Conservation (phyloP, 1,140 invertebrate genomes). For the Cataglyphis hispanica region DNA sequence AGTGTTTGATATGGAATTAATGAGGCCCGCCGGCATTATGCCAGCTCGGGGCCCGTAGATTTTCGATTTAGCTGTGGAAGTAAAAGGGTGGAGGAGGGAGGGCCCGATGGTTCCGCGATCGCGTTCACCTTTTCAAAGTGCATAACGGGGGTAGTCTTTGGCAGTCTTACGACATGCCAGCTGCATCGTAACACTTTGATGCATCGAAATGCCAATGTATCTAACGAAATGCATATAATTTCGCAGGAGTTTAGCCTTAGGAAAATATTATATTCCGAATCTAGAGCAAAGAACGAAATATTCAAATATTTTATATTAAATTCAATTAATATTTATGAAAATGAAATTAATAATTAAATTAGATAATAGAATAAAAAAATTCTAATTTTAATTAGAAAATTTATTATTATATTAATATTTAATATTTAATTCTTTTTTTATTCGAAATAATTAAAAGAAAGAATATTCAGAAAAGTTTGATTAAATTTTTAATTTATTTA, state of each 20-base stretch:
- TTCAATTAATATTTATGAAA: too few species aligned
- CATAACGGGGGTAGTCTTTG: constrained; percentile 16
- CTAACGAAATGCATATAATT: not conserved
- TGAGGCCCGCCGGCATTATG: constrained; percentile 80
- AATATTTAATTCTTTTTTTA: too few species aligned
- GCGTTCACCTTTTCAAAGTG: constrained; percentile 59
- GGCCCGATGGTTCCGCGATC: constrained; percentile 54
- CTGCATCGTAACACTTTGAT: constrained; percentile 43
- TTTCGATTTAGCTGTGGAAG: constrained; percentile 67
- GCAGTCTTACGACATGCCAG: constrained; percentile 53
- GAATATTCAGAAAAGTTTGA: too few species aligned
- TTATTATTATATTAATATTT: too few species aligned
- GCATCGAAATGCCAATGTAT: not conserved
- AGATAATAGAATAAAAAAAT: too few species aligned
- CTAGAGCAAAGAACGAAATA: not conserved
- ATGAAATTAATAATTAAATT: too few species aligned
- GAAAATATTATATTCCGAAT: not conserved
- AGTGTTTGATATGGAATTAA: constrained; percentile 87
- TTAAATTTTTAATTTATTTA: too few species aligned
- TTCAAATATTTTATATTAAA: not conserved
- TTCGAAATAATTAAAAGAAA: too few species aligned
- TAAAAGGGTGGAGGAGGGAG: not conserved
- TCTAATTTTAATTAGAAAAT: too few species aligned
- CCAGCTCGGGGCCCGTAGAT: constrained; percentile 65
- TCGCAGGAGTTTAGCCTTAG: not conserved